Evolutionary conservation across 2,113 vertebrate species (phyloP), one percentile per base, ranked within the genome.

Genomic region (Amphiprion ocellaris): DNA sequence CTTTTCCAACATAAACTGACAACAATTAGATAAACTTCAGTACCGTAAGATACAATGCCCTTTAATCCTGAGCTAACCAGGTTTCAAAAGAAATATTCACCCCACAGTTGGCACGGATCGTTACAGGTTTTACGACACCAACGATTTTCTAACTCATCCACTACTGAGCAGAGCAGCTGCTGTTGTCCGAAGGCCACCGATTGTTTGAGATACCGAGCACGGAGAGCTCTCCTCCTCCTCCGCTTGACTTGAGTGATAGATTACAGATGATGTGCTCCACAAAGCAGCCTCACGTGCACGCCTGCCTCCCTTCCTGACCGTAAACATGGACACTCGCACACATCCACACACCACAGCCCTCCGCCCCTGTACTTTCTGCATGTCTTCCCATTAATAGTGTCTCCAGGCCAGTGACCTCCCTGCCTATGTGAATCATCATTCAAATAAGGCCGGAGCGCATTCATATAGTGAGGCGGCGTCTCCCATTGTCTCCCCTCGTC

Each of bases 361-460:
- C 30, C 17, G 12, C 50, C 30, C 54, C 49, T 70, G 49, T 66
- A 60, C 59, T 46, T 81, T 81, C 67, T 87, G 65, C 65, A 4
- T 82, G 64, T 82, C 65, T 54, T 39, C 65, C 82, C 81, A 72
- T 91, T 89, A 87, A 58, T 65, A 61, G 68, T 82, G 75, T 86
- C 84, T 86, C 73, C 19, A 60, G 85, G 87, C 75, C 80, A 75
- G 54, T 80, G 74, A 71, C 85, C 80, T 91, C 80, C 39, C 81
- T 88, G 81, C 64, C 83, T 60, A 21, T 79, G 58, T 90, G 85
- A 92, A 89, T 92, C 86, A 87, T 87, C 72, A 73, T 84, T 92
- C 74, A 87, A 88, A 87, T 84, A 77, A 88, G 52, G 50, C 77
- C 47, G 61, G 50, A 30, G 62, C 65, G 69, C 49, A 66, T 77